phyloP scores from a whole-genome alignment of 2,113 vertebrate species.

The Myanophis thanlyinensis region DNA sequence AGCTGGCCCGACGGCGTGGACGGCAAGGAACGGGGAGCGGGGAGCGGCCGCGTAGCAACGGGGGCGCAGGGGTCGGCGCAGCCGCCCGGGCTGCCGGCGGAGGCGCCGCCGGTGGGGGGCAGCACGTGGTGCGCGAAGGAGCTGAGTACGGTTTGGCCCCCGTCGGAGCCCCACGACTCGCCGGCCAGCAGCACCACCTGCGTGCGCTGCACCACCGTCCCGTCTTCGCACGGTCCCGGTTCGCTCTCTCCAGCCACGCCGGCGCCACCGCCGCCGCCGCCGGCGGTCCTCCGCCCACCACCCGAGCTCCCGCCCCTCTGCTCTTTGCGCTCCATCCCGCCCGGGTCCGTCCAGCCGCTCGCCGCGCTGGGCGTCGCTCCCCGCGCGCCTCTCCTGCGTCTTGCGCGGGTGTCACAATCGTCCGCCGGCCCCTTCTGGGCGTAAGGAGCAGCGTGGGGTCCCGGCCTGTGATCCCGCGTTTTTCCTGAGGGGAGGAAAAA shows the following conservation, averaged over 20 bases:
- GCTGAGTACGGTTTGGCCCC: neutral
- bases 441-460: neutral
- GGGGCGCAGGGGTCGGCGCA: fast-evolving
- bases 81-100: neutral
- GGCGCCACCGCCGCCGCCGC: neutral
- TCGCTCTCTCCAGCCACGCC: neutral
- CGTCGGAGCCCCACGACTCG: slow-evolving; percentile 50
- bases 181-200: slow-evolving; percentile 26
- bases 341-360: neutral
- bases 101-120: neutral
- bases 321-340: neutral
- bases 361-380: neutral
- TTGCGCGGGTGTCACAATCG: neutral
- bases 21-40: neutral
- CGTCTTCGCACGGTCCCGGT: neutral
- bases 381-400: neutral
- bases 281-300: neutral
- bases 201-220: slow-evolving; percentile 9
- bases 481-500: neutral
- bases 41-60: neutral
- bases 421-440: neutral
- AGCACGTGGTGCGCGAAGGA: slow-evolving; percentile 4
- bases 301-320: neutral
- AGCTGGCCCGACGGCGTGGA: slow-evolving; percentile 14
- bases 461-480: neutral